Conservation (phyloP, 2,888 invertebrate species). For the Hyppa rectilinea region DNA sequence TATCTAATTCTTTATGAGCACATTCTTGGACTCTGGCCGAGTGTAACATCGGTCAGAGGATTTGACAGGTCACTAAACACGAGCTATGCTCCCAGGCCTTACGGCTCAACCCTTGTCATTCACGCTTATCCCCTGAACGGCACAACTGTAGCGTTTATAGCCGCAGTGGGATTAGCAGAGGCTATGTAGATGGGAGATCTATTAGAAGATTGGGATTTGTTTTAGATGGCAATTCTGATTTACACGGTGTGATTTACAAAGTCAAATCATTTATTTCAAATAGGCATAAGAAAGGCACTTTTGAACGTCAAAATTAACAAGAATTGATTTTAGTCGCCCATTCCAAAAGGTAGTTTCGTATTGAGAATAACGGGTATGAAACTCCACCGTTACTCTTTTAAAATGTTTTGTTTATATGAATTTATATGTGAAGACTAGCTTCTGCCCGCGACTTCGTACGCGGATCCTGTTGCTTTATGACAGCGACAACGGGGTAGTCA, state of each 20-base stretch:
- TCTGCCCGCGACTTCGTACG: too few relatives aligned
- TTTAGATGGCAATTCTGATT: not conserved
- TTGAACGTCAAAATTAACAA: too few relatives aligned
- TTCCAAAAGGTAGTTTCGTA: too few relatives aligned
- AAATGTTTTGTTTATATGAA: too few relatives aligned
- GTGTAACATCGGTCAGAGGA: slow-evolving; percentile 35
- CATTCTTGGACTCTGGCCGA: slow-evolving; percentile 36
- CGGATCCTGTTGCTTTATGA: too few relatives aligned
- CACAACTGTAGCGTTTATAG: slow-evolving; percentile 18
- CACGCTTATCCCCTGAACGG: slow-evolving; percentile 30
- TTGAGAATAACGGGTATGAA: too few relatives aligned
- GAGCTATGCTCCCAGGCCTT: slow-evolving; percentile 38
- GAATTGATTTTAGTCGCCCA: too few relatives aligned
- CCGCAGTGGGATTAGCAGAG: slow-evolving; percentile 20
- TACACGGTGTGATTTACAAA: not conserved
- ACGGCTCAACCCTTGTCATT: slow-evolving; percentile 54
- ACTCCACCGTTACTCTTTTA: too few relatives aligned
- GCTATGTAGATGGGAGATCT: slow-evolving; percentile 8
- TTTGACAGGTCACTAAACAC: slow-evolving; percentile 50
- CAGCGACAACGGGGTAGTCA: too few relatives aligned
- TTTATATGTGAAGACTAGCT: too few relatives aligned
- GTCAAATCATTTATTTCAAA: too few relatives aligned
- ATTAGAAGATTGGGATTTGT: slow-evolving; percentile 25
- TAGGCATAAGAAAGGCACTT: too few relatives aligned
- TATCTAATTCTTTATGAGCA: slow-evolving; percentile 38